Base-by-base conservation (phyloP, 2,888 invertebrate species). In the Diaphora mendica region DNA sequence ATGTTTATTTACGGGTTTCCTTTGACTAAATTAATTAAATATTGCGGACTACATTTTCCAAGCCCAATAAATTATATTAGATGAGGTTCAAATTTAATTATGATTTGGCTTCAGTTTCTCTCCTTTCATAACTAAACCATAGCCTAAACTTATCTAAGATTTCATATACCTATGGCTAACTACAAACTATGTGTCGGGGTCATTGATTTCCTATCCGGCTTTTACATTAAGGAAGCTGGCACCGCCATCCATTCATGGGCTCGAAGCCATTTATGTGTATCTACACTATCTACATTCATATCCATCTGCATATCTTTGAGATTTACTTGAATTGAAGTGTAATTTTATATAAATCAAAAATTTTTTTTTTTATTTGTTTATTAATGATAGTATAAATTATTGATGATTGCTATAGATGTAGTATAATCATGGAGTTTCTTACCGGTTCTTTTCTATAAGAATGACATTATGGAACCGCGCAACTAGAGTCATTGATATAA, bases 171-270 rank as follows among this genome's bases (percentile, higher is more conserved):
- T 42, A 30, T 39, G 42, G 20, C 55, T 70, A 33, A 33, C 70
- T 70, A 42, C 55, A 59, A 23, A 71, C 67, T 42, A 59, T 59
- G 48, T 39, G 51, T 64, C n/a, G 11, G 66, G 2, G 17, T 23
- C 33, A 74, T 76, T 73, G 68, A 73, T 64, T 44, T 51, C 15
- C 5, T n/a, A 42, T 65, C 33, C 44, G 5, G 48, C 66, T 30
- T 26, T 72, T 13, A 13, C 65, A 13, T 48, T 48, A 42, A 48
- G 62, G 42, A 72, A 64, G 17, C 51, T 59, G 65, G 59, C 23
- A 67, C 30, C 44, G 44, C 33, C 30, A 17, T 39, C n/a, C 44
- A 66, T 30, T 51, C 68, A 73, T 62, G 72, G 68, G 70, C 72
- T 71, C 66, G 69, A 59, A 35, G 3, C 39, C 35, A 77, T 55